Evolutionary conservation across 2,888 invertebrate genomes (phyloP), one percentile per base, ranked within the genome.

Genomic region (Drosophila paramelanica): DNA sequence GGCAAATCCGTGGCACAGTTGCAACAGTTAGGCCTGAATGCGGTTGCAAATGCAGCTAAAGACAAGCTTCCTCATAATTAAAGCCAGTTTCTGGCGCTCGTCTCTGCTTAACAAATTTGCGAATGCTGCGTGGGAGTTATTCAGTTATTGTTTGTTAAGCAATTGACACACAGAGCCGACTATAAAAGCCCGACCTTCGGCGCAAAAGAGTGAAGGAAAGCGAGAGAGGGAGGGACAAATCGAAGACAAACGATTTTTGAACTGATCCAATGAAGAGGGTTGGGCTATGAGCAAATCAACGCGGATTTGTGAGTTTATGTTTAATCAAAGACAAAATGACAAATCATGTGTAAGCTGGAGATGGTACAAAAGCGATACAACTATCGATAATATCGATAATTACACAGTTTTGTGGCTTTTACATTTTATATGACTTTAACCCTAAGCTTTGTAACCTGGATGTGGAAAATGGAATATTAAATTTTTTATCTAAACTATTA

Each of bases 1-100:
- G 79, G 82, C 43, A 76, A 87, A 84, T 57, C 73, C 88, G 47
- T 65, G 70, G 68, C 84, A 70, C 73, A 75, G 50, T 72, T 83
- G 83, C 65, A 67, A 39, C 31, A 47, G 17, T 41, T 13, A 10
- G 56, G 6, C 7, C 0, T 33, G 23, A 43, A 45, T 45, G 23
- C n/a, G 14, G 33, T 33, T 61, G 67, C 72, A 50, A n/a, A 11
- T 46, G 52, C 62, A 58, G 46, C 11, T 39, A 31, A n/a, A 17
- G 3, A 14, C 11, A 36, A 45, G 20, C 56, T 59, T 41, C 23
- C 38, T 39, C 42, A 42, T 13, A 13, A 50, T 42, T 20, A 31
- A 10, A 42, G 58, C 25, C 38, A n/a, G 8, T 50, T 41, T 43
- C 38, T n/a, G 13, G 8, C 33, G 13, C 7, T 39, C 2, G 20